Conservation (phyloP, 2,797 vertebrate genomes). For the Anomalospiza imberbis region DNA sequence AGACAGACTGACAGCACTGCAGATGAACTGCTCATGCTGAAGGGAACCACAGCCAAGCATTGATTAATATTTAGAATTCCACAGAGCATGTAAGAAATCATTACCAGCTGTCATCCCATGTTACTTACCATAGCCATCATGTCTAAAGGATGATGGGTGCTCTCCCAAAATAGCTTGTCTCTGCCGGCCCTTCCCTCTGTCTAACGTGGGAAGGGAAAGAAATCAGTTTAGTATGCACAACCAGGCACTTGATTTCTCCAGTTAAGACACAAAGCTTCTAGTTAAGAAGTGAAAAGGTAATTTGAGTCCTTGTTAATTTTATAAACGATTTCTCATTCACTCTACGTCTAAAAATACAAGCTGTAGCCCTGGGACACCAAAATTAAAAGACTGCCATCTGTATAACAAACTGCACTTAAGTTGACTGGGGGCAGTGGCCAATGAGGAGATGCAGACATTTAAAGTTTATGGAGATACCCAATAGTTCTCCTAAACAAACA, state of each 20-base stretch:
- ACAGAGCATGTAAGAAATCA: background rate
- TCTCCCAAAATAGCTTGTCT: constrained; percentile 96
- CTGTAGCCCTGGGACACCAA: constrained; percentile 65
- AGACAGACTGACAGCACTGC: background rate
- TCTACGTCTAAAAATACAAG: constrained; percentile 69
- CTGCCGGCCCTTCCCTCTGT: constrained; percentile 91
- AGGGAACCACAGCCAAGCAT: background rate
- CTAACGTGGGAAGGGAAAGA: constrained; percentile 77
- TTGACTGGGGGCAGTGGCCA: constrained; percentile 60
- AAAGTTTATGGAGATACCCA: constrained; percentile 66
- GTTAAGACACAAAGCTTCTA: constrained; percentile 72
- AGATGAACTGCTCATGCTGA: background rate
- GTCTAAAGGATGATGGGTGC: constrained; percentile 92
- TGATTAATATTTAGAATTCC: background rate
- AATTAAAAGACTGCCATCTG: constrained; percentile 51
- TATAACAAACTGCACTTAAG: constrained; percentile 72
- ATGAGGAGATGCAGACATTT: constrained; percentile 72
- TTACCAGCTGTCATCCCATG: background rate
- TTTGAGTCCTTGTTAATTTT: constrained; percentile 70
- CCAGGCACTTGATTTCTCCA: constrained; percentile 45
- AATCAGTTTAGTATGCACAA: constrained; percentile 68
- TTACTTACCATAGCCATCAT: constrained; percentile 92
- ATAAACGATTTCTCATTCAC: constrained; percentile 59
- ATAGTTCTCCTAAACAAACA: constrained; percentile 68
- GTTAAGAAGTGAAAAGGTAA: constrained; percentile 57